Percentiles rank a stretch among this genome's conserved stretches.
Conservation (phyloP, 2,797 vertebrate species). For the Peromyscus eremicus region DNA sequence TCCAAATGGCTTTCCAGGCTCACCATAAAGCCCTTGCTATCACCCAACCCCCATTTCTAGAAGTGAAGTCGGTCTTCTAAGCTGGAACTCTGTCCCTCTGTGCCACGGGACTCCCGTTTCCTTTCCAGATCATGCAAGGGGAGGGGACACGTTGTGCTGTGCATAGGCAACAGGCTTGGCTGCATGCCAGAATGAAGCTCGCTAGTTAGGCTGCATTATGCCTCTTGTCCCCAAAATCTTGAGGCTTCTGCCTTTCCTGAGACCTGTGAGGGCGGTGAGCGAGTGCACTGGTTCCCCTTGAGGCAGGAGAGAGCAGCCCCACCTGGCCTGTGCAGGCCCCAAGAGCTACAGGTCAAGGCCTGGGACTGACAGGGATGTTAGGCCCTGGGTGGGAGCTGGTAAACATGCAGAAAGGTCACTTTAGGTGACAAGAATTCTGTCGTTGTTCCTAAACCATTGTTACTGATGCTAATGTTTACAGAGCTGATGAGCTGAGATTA, state of each 20-base stretch:
- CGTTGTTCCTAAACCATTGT: conserved; percentile 84
- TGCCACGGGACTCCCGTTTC: background rate
- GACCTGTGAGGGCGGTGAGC: background rate
- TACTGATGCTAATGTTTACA: conserved; percentile 81
- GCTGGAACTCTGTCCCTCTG: background rate
- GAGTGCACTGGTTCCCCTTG: conserved; percentile 64
- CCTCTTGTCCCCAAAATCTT: conserved; percentile 55
- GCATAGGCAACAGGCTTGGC: background rate
- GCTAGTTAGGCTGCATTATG: conserved; percentile 10
- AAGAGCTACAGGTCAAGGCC: conserved; percentile 81
- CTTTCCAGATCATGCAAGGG: background rate
- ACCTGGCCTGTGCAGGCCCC: conserved; percentile 51
- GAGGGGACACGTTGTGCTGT: background rate
- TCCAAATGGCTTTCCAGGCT: background rate
- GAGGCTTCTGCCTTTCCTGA: background rate
- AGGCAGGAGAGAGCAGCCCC: conserved; percentile 39
- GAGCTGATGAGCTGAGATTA: conserved; percentile 79
- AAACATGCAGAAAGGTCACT: conserved; percentile 82
- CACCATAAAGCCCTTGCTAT: background rate
- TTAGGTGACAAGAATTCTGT: conserved; percentile 85
- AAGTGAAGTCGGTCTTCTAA: background rate
- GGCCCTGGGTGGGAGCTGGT: conserved; percentile 83
- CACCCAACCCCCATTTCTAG: background rate
- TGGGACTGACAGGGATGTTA: conserved; percentile 74
- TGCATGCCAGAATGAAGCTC: background rate